Percentiles rank a stretch among this genome's conserved stretches.
Conservation (phyloP, 2,888 invertebrate species). For the Drosophila histrio region DNA sequence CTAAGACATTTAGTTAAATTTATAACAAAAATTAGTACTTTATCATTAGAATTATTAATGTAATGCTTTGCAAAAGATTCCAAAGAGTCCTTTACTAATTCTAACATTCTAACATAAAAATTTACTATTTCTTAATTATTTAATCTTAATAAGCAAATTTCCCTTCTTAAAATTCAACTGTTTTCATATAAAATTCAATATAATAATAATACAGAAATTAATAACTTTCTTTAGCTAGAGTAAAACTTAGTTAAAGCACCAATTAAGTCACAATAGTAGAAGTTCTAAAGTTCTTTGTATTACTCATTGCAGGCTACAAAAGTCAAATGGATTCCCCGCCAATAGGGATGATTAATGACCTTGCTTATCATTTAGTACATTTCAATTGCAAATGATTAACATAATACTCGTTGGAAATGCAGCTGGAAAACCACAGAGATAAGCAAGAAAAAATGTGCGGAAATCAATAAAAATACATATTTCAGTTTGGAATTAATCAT, state of each 20-base stretch:
- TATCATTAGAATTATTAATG: too few species aligned
- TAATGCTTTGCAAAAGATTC: too few species aligned
- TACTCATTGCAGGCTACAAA: background rate
- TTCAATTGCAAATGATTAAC: background rate
- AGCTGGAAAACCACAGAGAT: conserved; percentile 1
- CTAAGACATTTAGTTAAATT: too few species aligned
- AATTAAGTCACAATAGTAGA: background rate
- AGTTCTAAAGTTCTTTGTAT: background rate
- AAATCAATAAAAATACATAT: background rate
- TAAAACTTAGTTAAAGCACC: background rate
- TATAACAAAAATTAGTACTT: too few species aligned
- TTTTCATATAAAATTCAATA: too few species aligned
- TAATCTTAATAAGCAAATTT: too few species aligned
- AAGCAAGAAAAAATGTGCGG: background rate
- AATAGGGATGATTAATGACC: conserved; percentile 16
- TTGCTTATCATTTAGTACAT: conserved; percentile 2
- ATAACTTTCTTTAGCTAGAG: background rate
- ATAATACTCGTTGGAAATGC: background rate
- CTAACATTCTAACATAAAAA: too few species aligned
- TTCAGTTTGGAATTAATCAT: background rate
- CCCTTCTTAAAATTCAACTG: too few species aligned
- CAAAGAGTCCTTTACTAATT: too few species aligned
- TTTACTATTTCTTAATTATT: too few species aligned
- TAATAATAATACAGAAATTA: too few species aligned
- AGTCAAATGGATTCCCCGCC: background rate